Conservation (phyloP, 2,113 vertebrate species). For the Chascanopsetta lugubris region DNA sequence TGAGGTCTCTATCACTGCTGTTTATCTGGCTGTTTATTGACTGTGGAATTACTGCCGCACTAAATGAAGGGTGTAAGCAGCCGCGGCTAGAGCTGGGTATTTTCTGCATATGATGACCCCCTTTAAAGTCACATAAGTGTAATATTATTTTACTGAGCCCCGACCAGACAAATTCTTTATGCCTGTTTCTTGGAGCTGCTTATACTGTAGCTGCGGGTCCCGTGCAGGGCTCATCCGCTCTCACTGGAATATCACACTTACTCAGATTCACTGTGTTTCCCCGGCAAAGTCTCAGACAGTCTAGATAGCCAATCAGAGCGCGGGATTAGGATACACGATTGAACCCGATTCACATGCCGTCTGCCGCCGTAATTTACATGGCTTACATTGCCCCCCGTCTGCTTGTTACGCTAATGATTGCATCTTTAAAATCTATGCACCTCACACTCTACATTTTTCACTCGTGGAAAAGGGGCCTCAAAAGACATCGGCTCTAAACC, state of each 20-base stretch:
- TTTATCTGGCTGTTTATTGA: conserved; percentile 73
- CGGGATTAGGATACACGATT: conserved; percentile 46
- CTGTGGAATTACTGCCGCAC: conserved; percentile 55
- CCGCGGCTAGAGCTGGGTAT: conserved; percentile 37
- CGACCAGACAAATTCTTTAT: conserved; percentile 57
- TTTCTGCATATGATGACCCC: conserved; percentile 24
- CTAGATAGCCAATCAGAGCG: conserved; percentile 54
- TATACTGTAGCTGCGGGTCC: conserved; percentile 41
- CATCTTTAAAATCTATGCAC: conserved; percentile 21
- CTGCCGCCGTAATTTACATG: conserved; percentile 54
- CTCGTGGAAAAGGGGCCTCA: neutral
- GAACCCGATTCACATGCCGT: conserved; percentile 44
- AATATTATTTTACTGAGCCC: conserved; percentile 69
- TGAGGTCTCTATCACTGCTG: conserved; percentile 52
- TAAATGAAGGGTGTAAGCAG: conserved; percentile 57
- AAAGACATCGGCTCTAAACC: conserved; percentile 4
- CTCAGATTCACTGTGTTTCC: conserved; percentile 41
- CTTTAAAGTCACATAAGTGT: conserved; percentile 67
- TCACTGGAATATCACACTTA: conserved; percentile 43
- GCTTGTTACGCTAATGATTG: conserved; percentile 26
- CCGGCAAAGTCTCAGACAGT: conserved; percentile 38
- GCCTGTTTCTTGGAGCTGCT: conserved; percentile 63
- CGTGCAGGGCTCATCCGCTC: conserved; percentile 54
- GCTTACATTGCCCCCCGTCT: conserved; percentile 57
- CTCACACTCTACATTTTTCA: conserved; percentile 32